These are phyloP conservation scores for Oscheius onirici DNA, from an alignment of 2,888 invertebrate species.

Conservation along the genomic window DNA sequence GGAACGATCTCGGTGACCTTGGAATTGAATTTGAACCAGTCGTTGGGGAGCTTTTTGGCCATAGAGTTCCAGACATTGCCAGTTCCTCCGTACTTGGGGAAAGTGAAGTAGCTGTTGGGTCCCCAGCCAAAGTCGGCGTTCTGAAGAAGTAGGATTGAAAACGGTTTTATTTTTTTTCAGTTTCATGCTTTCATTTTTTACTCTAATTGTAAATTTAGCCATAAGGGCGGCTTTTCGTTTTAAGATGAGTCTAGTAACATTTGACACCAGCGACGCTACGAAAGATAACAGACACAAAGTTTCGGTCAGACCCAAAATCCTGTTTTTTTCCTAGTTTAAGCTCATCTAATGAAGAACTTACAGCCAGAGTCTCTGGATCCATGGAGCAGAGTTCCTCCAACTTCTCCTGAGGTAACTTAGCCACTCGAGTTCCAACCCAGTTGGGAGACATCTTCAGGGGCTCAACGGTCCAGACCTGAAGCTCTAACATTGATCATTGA, in stretches of 20 bases:
- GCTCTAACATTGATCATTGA: not conserved
- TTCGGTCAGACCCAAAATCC: no score
- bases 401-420: conserved; percentile 70
- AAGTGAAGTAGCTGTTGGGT: conserved; percentile 68
- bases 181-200: no score
- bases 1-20: conserved; percentile 56
- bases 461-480: conserved; percentile 69
- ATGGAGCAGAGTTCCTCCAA: conserved; percentile 68
- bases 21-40: conserved; percentile 66
- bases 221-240: no score
- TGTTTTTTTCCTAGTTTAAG: no score
- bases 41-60: conserved; percentile 63
- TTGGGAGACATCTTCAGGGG: conserved; percentile 67
- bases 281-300: no score
- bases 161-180: no score
- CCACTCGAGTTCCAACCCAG: conserved; percentile 70
- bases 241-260: no score
- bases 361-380: conserved; percentile 62
- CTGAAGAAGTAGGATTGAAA: conserved; percentile 25
- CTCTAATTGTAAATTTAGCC: no score
- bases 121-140: conserved; percentile 71
- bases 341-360: conserved; percentile 37
- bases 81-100: conserved; percentile 71
- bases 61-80: conserved; percentile 70
- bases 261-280: no score